Percentiles rank a stretch among this genome's conserved stretches.
phyloP scores from a whole-genome alignment of 2,888 invertebrate genomes.

The Nasonia oneida region DNA sequence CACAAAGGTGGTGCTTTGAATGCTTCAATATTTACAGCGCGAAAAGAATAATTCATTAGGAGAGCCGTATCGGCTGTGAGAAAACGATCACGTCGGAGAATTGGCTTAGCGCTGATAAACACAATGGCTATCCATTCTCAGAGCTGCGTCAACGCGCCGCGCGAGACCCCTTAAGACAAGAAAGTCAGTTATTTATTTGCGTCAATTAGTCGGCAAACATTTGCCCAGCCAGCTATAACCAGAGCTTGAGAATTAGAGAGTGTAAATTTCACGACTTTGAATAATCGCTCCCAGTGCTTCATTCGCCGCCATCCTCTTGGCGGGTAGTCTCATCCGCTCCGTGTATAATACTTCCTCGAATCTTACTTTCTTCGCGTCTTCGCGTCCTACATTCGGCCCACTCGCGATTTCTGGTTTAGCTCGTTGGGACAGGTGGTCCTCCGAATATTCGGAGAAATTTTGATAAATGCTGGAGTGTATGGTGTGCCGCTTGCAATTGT shows the following conservation, averaged over 20 bases:
- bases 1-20: not conserved
- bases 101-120: slow-evolving; percentile 2
- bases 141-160: not conserved
- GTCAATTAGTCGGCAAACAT: slow-evolving; percentile 32
- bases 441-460: not conserved
- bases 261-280: slow-evolving; percentile 29
- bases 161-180: slow-evolving; percentile 16
- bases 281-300: slow-evolving; percentile 19
- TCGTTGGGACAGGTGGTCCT: not conserved
- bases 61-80: not conserved
- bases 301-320: not conserved
- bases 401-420: slow-evolving; percentile 63
- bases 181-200: slow-evolving; percentile 26
- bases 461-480: not conserved
- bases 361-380: slow-evolving; percentile 62
- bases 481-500: not conserved
- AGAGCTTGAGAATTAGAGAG: slow-evolving; percentile 27
- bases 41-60: not conserved
- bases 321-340: not conserved
- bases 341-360: slow-evolving; percentile 46
- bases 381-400: slow-evolving; percentile 62
- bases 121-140: slow-evolving; percentile 1
- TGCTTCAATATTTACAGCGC: not conserved
- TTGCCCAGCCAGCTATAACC: not conserved
- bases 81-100: not conserved